A percentile compares a stretch with the other conserved stretches of the same genome.
These are phyloP conservation scores for Schizothorax lantsangensis DNA, from an alignment of 2,797 vertebrate species.

Conservation along the genomic window DNA sequence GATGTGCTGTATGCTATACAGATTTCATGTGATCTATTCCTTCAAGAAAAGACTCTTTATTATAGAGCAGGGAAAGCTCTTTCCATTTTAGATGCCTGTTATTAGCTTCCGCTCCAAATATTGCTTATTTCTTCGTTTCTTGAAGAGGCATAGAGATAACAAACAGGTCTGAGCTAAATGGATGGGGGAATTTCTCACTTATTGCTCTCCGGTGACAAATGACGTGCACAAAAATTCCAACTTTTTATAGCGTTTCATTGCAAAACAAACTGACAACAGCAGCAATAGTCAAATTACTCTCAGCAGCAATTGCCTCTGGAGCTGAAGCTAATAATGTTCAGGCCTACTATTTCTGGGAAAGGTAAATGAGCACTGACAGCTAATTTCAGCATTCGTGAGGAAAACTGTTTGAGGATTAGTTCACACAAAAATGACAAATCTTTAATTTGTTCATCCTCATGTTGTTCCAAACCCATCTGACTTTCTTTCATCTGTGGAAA, in stretches of 20 bases:
- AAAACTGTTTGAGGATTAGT: slow-evolving; percentile 19
- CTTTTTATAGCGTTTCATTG: slow-evolving; percentile 15
- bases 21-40: neutral
- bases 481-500: neutral
- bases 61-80: neutral
- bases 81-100: slow-evolving; percentile 22
- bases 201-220: slow-evolving; percentile 42
- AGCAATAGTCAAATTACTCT: slow-evolving; percentile 35
- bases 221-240: slow-evolving; percentile 25
- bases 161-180: slow-evolving; percentile 39
- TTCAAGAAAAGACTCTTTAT: neutral
- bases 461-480: neutral
- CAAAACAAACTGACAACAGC: slow-evolving; percentile 40
- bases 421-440: slow-evolving; percentile 24
- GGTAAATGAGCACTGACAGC: slow-evolving; percentile 31
- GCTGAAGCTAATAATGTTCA: slow-evolving; percentile 35
- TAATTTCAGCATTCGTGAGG: neutral
- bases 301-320: slow-evolving; percentile 28
- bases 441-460: slow-evolving; percentile 20
- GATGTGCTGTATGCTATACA: neutral
- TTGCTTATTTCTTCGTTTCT: slow-evolving; percentile 4
- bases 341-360: slow-evolving; percentile 35
- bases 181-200: slow-evolving; percentile 23
- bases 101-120: slow-evolving; percentile 14
- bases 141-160: slow-evolving; percentile 9